Percentiles rank a stretch among this genome's conserved stretches.
Evolutionary conservation across 2,888 invertebrate species (phyloP).

Genomic region (Catocala fraxini): DNA sequence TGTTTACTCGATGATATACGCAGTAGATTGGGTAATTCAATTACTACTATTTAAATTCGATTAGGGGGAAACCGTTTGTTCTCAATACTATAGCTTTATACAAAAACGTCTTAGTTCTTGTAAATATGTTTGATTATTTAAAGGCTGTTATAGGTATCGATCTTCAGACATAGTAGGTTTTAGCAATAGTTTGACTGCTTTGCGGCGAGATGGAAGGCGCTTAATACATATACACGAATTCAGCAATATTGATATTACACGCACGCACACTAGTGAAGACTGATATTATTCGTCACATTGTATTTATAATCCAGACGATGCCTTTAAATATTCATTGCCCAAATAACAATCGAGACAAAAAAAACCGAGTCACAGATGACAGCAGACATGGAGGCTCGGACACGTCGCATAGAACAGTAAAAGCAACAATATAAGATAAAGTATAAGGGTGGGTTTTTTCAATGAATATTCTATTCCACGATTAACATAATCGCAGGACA

Average conservation of each 20-base stretch:
- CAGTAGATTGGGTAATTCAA: constrained; percentile 68
- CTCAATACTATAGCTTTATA: background rate
- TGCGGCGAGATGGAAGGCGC: too few species aligned
- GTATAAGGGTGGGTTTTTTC: constrained; percentile 69
- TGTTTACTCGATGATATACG: constrained; percentile 64
- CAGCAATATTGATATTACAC: too few species aligned
- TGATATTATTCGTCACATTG: constrained; percentile 2
- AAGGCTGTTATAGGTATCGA: too few species aligned
- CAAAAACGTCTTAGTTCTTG: background rate
- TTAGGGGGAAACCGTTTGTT: constrained; percentile 43
- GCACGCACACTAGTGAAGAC: background rate
- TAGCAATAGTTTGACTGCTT: too few species aligned
- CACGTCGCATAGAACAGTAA: constrained; percentile 55
- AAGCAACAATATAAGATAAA: constrained; percentile 59
- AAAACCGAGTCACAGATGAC: constrained; percentile 51
- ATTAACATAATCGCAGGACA: constrained; percentile 79
- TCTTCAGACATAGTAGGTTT: too few species aligned
- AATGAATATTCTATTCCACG: constrained; percentile 74
- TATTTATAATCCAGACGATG: constrained; percentile 5
- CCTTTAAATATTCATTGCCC: constrained; percentile 49
- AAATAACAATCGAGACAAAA: constrained; percentile 40
- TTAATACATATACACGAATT: too few species aligned
- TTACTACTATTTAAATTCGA: constrained; percentile 61
- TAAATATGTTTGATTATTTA: too few species aligned
- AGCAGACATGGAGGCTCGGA: constrained; percentile 43